Evolutionary conservation across 30 jellyfish, hydroid and myxozoan species (phyloP).

Genomic region (Catostylus mosaicus): DNA sequence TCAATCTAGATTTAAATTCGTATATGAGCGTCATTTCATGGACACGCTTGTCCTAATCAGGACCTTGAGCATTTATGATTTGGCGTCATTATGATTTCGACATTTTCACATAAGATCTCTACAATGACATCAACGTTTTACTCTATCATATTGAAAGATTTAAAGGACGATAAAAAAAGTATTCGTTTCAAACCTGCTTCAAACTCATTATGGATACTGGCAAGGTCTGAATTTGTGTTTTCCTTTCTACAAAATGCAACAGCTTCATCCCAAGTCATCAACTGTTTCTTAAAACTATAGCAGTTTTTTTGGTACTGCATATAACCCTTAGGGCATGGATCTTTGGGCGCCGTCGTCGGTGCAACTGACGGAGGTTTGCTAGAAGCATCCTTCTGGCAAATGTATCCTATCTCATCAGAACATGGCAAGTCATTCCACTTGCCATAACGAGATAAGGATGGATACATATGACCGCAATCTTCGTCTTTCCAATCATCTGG

Average conservation of each 20-base stretch:
- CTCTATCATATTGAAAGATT: too few relatives aligned
- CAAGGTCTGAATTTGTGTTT: slow-evolving; percentile 58
- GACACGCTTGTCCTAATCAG: too few relatives aligned
- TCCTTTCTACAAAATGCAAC: slow-evolving; percentile 49
- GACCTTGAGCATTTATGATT: too few relatives aligned
- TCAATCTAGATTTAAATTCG: too few relatives aligned
- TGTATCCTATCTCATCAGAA: slow-evolving; percentile 65
- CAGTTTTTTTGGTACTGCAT: slow-evolving; percentile 60
- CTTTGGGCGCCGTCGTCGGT: slow-evolving; percentile 30
- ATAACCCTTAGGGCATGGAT: slow-evolving; percentile 73
- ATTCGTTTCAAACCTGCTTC: slow-evolving; percentile 90
- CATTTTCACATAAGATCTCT: too few relatives aligned
- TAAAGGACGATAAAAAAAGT: too few relatives aligned
- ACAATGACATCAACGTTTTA: too few relatives aligned
- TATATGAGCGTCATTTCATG: too few relatives aligned
- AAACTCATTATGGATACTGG: slow-evolving; percentile 54
- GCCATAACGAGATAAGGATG: slow-evolving; percentile 70
- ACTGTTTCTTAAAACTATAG: slow-evolving; percentile 47
- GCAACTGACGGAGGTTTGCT: slow-evolving; percentile 23
- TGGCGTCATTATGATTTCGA: too few relatives aligned
- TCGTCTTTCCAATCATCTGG: slow-evolving; percentile 86
- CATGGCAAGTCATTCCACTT: slow-evolving; percentile 92
- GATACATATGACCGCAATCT: slow-evolving; percentile 90
- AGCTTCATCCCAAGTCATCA: slow-evolving; percentile 90
- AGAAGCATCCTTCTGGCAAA: slow-evolving; percentile 80